Evolutionary conservation across 1,140 invertebrate species (phyloP).

Genomic region (Caenorhabditis brenneri): DNA sequence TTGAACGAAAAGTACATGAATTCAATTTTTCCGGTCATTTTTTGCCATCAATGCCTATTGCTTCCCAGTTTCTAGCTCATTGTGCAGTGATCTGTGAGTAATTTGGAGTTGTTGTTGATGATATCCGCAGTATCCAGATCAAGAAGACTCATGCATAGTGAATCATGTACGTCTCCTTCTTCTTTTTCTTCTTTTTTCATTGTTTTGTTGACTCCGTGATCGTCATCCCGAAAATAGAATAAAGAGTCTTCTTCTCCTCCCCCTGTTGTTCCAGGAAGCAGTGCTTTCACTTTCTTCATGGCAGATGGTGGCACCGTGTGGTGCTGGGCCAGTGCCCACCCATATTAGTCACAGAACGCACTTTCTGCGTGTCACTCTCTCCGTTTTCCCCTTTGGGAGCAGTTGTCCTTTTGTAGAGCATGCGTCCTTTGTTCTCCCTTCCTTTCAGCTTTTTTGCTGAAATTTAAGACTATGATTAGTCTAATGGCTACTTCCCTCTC

Average conservation of each 20-base stretch:
- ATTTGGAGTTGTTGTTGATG: background rate
- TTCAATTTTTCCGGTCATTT: too few relatives aligned
- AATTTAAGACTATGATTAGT: too few relatives aligned
- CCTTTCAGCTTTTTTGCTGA: too few relatives aligned
- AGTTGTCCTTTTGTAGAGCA: too few relatives aligned
- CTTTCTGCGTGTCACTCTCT: background rate
- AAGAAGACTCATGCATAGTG: conserved; percentile 23
- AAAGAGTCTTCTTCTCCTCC: background rate
- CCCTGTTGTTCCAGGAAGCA: background rate
- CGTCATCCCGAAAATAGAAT: conserved; percentile 3
- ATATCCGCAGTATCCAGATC: background rate
- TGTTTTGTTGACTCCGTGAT: background rate
- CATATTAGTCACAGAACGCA: background rate
- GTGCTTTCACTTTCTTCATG: background rate
- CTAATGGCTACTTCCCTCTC: too few relatives aligned
- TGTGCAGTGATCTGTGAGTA: background rate
- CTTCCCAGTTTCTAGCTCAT: too few relatives aligned
- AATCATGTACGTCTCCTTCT: conserved; percentile 14
- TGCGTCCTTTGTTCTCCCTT: too few relatives aligned
- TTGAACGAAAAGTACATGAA: too few relatives aligned
- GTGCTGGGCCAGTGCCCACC: background rate
- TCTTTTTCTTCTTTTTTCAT: background rate
- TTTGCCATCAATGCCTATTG: too few relatives aligned
- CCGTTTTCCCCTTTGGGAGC: background rate
- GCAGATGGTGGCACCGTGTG: background rate